Conservation (phyloP, 2,113 vertebrate genomes). For the Chloebia gouldiae region DNA sequence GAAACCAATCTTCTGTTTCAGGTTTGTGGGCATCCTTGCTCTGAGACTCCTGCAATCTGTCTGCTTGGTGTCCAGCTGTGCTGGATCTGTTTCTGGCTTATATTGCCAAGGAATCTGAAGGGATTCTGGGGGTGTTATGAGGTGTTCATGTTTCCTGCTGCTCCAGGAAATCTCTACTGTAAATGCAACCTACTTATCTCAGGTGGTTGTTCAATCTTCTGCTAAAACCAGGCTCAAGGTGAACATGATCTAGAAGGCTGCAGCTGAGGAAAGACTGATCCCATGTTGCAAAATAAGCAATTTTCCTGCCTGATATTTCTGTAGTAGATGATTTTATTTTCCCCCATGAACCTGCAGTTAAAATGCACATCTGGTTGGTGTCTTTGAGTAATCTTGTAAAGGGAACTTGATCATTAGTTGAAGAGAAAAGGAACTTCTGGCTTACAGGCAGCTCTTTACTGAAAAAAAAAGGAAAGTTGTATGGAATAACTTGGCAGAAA, state of each 20-base stretch:
- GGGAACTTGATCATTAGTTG: not conserved
- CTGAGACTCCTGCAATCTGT: not conserved
- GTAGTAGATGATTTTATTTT: not conserved
- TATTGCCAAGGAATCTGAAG: not conserved
- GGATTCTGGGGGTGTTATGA: not conserved
- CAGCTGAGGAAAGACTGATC: not conserved
- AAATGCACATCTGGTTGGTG: slow-evolving; percentile 1
- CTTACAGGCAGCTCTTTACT: not conserved
- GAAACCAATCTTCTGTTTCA: not conserved
- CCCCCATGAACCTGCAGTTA: not conserved
- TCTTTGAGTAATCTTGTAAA: not conserved
- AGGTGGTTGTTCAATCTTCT: not conserved
- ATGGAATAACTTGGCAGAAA: not conserved
- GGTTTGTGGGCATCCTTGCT: not conserved
- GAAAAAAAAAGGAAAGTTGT: not conserved
- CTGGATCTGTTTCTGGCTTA: not conserved
- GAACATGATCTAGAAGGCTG: not conserved
- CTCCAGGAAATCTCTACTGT: not conserved
- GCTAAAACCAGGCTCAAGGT: not conserved
- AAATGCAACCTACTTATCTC: not conserved
- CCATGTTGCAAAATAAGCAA: not conserved
- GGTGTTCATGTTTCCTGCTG: not conserved
- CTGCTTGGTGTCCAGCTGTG: not conserved
- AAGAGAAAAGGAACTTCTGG: slow-evolving; percentile 6
- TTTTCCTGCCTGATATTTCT: not conserved